Conservation (phyloP, 2,888 invertebrate species). For the Eubasilissa splendida region DNA sequence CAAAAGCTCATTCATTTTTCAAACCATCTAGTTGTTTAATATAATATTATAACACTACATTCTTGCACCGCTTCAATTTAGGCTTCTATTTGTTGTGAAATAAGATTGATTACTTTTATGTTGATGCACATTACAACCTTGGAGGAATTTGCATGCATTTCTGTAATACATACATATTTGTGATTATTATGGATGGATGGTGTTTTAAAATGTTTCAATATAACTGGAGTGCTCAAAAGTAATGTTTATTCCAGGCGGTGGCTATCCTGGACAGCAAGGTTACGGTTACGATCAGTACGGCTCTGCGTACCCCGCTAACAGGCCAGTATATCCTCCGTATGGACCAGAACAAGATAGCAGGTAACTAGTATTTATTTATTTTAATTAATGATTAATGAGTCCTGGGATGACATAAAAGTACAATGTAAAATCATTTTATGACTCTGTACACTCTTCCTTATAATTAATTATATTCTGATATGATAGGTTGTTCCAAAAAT, state of each 20-base stretch:
- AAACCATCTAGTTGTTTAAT: no score
- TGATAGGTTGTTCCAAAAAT: no score
- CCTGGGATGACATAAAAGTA: no score
- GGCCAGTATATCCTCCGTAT: slow-evolving; percentile 86
- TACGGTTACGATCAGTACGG: slow-evolving; percentile 79
- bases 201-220: background rate
- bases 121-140: background rate
- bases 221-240: background rate
- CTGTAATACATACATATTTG: background rate
- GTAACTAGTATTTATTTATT: slow-evolving; percentile 64
- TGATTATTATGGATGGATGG: background rate
- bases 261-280: slow-evolving; percentile 74
- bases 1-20: no score
- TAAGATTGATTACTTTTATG: slow-evolving; percentile 1
- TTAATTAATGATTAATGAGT: no score
- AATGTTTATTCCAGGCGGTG: slow-evolving; percentile 60
- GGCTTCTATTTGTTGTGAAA: background rate
- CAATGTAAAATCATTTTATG: no score
- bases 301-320: slow-evolving; percentile 79
- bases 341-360: slow-evolving; percentile 80
- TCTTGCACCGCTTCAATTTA: no score
- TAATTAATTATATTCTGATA: no score
- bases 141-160: background rate
- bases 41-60: no score
- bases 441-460: no score